Percentiles rank a stretch among this genome's conserved stretches.
These are phyloP conservation scores for Drosophila acutilabella DNA, from an alignment of 2,888 invertebrate species.

Conservation along the genomic window DNA sequence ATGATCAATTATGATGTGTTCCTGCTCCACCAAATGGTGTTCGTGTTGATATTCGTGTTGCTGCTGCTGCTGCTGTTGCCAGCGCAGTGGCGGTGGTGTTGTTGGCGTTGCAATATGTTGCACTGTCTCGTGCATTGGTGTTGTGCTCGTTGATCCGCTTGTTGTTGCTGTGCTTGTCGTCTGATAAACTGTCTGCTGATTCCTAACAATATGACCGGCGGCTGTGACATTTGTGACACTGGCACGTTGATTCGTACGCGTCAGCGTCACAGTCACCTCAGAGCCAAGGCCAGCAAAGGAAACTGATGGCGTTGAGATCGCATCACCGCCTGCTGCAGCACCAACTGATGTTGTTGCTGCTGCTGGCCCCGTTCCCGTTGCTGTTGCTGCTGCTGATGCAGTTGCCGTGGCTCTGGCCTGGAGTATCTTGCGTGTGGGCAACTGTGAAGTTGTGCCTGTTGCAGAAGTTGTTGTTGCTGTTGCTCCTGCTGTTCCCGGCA, in stretches of 20 bases:
- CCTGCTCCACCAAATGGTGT: conserved; percentile 66
- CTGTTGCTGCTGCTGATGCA: conserved; percentile 35
- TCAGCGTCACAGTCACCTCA: conserved; percentile 82
- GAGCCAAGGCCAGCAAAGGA: conserved; percentile 83
- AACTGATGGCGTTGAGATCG: conserved; percentile 67
- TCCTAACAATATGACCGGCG: conserved; percentile 84
- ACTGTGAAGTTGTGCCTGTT: conserved; percentile 58
- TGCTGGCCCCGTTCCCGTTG: conserved; percentile 38
- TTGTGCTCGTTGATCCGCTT: conserved; percentile 38
- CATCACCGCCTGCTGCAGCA: conserved; percentile 37
- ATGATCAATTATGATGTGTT: conserved; percentile 72
- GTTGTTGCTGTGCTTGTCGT: conserved; percentile 48
- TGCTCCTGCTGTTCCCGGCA: conserved; percentile 71
- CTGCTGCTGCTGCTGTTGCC: conserved; percentile 68
- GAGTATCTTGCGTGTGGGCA: conserved; percentile 76
- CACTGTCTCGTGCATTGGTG: conserved; percentile 57
- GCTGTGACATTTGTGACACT: conserved; percentile 71
- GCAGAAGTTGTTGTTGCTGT: conserved; percentile 54
- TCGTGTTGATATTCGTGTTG: conserved; percentile 67
- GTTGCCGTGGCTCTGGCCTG: conserved; percentile 71
- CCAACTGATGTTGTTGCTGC: conserved; percentile 36
- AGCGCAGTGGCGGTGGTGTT: conserved; percentile 81
- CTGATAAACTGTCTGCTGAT: conserved; percentile 68
- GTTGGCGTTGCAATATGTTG: conserved; percentile 71
- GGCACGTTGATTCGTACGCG: conserved; percentile 75